Evolutionary conservation across 2,797 vertebrate genomes (phyloP), one percentile per base, ranked within the genome.

Genomic region (Fistularia tabacaria): DNA sequence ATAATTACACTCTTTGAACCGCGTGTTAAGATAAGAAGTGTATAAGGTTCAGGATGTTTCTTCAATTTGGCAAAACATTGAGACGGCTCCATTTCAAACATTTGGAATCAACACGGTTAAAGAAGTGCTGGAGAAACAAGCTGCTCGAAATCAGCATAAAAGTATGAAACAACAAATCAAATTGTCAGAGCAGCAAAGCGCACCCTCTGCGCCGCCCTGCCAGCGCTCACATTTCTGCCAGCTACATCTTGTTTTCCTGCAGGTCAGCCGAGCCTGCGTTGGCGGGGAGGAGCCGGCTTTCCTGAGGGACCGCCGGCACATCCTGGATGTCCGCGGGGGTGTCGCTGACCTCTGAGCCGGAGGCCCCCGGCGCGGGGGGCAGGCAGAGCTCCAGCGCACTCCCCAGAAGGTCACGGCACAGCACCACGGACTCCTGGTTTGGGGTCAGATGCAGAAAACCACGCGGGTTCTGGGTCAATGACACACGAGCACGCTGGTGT

Each of bases 361-460:
- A 85, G 59, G 74, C 81, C 61, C 73, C 76, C 12, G 84, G 75
- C 61, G 50, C 7, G 6, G 87, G 25, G 1, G 80, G 66, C 71
- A 96, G 85, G 79, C 82, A 90, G 80, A 90, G 83, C n/a, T 90
- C 82, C 71, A 95, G 67, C 10, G 87, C 83, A 0, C 79, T 87
- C 73, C 88, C 85, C 0, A 98, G 89, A 83, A 91, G 88, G 36
- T 91, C 85, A 68, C 88, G 91, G 68, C 95, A 97, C 67, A 85
- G 85, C 59, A 83, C 84, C 69, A 96, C 77, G 25, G 91, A 87
- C 66, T 83, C 91, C 96, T 98, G 87, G 13, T 55, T 14, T 42
- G 42, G 50, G 1, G 9, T 13, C 51, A 11, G 38, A 14, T 38
- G 54, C 36, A 54, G 37, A 13, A 13, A 8, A 49, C 43, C 25